Base-by-base conservation (phyloP, 2,797 vertebrate species). In the Galagoides demidoff region DNA sequence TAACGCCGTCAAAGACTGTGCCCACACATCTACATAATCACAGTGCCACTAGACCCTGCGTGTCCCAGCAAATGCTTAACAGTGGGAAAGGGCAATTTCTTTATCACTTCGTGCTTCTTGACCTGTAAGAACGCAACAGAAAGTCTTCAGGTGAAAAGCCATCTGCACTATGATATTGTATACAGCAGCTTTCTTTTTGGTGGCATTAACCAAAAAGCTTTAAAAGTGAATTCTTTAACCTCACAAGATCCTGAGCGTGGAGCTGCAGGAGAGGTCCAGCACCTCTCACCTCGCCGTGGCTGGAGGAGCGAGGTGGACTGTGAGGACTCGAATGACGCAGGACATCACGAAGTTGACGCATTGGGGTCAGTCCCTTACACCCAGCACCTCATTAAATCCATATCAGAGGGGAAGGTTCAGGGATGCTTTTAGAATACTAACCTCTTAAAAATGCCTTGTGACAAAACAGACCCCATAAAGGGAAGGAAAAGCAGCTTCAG, bases 211-310 rank as follows among this genome's bases (percentile, higher is more conserved):
- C 31, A 31, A 78, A 86, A 85, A 83, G n/a, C 27, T 66, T 89
- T 88, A 90, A 63, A 91, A 95, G 85, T 85, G 57, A 94, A 94
- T 90, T 93, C 52, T 78, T 92, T 82, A 92, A 85, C 57, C 37
- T 88, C 86, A 89, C 37, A 74, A 66, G 78, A 85, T 64, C 70
- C 59, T 27, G 68, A 71, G 10, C 29, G 39, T 37, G 22, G 25
- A 81, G 39, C 61, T 74, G 23, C 49, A 85, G 43, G 49, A 82
- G 82, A 94, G 86, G 77, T 34, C 82, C 61, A 57, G 61, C 2
- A 10, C 70, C 34, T 52, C 57, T 93, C 57, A 85, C 52, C 68
- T 93, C 12, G 22, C 39, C 4, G 12, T 83, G n/a, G 8, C 49
- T 85, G 7, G 49, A 91, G 85, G 90, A 77, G 71, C 59, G 85